Percentiles rank a stretch among this genome's conserved stretches.
These are phyloP conservation scores for Axinella damicornis DNA, from an alignment of 37 sponge, comb jelly and placozoan species.

Conservation along the genomic window DNA sequence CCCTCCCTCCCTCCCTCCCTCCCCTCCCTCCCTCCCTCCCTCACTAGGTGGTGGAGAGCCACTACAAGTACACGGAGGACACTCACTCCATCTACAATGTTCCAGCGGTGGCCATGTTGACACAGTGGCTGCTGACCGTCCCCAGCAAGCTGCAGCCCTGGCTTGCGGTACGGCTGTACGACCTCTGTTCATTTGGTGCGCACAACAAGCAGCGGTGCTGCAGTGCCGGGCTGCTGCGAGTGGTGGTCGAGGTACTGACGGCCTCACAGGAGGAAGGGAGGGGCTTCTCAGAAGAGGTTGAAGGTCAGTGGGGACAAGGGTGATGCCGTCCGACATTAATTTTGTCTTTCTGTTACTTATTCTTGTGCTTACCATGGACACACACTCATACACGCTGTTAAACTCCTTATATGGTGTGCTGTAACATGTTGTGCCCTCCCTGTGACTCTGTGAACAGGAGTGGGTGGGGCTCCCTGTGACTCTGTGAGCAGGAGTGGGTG, in stretches of 20 bases:
- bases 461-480: background rate
- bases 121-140: constrained; percentile 43
- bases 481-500: background rate
- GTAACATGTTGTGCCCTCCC: too few species aligned
- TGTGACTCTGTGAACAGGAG: too few species aligned
- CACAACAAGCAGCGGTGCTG: constrained; percentile 86
- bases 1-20: background rate
- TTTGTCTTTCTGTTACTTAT: too few species aligned
- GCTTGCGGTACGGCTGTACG: constrained; percentile 44
- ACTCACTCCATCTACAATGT: constrained; percentile 37
- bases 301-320: too few species aligned
- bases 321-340: too few species aligned
- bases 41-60: constrained; percentile 39
- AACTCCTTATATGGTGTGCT: too few species aligned
- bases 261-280: constrained; percentile 50
- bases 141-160: constrained; percentile 27
- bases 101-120: constrained; percentile 40
- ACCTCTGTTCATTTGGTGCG: constrained; percentile 38
- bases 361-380: too few species aligned
- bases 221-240: constrained; percentile 54
- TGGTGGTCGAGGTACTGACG: constrained; percentile 56
- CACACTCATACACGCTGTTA: too few species aligned
- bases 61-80: constrained; percentile 36
- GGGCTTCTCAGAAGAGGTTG: constrained; percentile 45
- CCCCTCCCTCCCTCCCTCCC: constrained; percentile 11